Percentiles rank a stretch among this genome's conserved stretches.
phyloP scores from a whole-genome alignment of 2,113 vertebrate genomes.

The Prunella fulvescens region DNA sequence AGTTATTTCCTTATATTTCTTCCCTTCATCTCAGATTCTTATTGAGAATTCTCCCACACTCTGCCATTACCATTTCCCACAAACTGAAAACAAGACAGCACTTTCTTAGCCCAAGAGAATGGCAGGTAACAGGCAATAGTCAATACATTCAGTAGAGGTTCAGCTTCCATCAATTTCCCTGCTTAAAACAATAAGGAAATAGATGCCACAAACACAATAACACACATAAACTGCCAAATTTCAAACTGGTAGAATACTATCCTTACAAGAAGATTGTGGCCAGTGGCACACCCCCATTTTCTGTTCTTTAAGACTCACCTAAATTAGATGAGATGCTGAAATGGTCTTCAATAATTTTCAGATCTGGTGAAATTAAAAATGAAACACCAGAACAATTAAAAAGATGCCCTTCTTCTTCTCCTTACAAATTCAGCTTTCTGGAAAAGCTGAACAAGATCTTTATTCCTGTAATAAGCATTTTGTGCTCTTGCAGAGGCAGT shows the following conservation, averaged over 20 bases:
- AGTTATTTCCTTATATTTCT: neutral
- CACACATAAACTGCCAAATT: neutral
- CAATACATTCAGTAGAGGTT: neutral
- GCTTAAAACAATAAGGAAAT: neutral
- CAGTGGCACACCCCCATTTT: neutral
- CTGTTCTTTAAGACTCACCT: neutral
- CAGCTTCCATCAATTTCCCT: neutral
- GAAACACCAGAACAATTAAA: neutral
- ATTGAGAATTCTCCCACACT: neutral
- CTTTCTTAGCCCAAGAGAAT: neutral
- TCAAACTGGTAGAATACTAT: neutral
- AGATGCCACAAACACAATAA: neutral
- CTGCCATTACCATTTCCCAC: neutral
- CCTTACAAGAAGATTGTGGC: neutral
- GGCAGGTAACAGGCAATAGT: neutral
- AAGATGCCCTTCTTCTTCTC: neutral
- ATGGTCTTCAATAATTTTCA: neutral
- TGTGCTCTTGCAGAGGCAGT: neutral
- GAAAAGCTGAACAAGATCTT: neutral
- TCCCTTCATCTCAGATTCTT: neutral
- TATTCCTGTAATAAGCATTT: neutral
- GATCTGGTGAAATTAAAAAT: neutral
- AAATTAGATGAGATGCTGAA: neutral
- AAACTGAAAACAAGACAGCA: neutral
- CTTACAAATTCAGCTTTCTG: neutral